Percentiles rank a stretch among this genome's conserved stretches.
Evolutionary conservation across 2,888 invertebrate species (phyloP).

Genomic region (Elegia similella): DNA sequence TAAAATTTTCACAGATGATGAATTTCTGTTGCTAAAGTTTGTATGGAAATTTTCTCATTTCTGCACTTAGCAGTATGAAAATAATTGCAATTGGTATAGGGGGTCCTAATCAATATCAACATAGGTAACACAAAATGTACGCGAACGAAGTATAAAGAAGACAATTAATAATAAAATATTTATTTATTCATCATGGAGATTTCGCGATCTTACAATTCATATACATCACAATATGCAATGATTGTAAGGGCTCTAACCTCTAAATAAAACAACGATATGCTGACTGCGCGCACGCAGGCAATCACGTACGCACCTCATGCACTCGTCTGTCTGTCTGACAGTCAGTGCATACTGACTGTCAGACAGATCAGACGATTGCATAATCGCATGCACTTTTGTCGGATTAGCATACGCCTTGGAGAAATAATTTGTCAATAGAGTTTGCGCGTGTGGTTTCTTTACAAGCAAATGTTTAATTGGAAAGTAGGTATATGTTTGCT

Average conservation of each 20-base stretch:
- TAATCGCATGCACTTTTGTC: conserved; percentile 4
- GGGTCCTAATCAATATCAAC: no score
- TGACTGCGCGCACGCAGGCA: neutral
- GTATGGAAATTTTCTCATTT: no score
- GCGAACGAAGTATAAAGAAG: no score
- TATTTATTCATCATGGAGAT: no score
- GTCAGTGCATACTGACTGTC: conserved; percentile 10
- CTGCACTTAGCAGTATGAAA: no score
- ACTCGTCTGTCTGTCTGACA: conserved; percentile 3
- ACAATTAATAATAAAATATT: no score
- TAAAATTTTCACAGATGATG: no score
- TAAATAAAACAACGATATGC: neutral
- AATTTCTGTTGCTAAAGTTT: no score
- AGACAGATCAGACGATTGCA: conserved; percentile 9
- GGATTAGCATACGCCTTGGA: conserved; percentile 5
- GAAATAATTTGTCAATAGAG: conserved; percentile 12
- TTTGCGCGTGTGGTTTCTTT: conserved; percentile 3
- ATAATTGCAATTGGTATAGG: no score
- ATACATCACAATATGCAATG: no score
- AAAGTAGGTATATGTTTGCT: conserved; percentile 6
- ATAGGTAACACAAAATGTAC: no score
- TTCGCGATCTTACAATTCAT: no score
- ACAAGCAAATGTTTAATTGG: conserved; percentile 2
- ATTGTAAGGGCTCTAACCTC: neutral
- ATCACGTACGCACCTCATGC: neutral